Percentiles rank a stretch among this genome's conserved stretches.
phyloP scores from a whole-genome alignment of 2,888 invertebrate genomes.

The Oithona nana region DNA sequence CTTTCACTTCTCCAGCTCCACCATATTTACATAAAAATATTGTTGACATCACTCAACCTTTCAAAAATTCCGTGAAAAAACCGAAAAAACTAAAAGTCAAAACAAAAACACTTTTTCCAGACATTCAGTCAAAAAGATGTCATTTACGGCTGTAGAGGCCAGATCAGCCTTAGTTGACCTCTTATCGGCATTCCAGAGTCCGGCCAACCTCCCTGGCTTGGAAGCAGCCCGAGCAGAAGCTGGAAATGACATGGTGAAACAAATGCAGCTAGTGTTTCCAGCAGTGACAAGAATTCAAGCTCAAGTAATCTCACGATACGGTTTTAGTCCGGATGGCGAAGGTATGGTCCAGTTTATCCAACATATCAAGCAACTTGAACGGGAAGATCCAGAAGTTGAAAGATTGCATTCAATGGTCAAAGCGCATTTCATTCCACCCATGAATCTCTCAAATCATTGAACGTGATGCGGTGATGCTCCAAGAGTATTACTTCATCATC shows the following conservation, averaged over 20 bases:
- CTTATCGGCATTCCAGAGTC: not conserved
- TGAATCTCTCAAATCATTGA: too few species aligned
- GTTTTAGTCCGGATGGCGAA: not conserved
- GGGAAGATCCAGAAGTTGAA: not conserved
- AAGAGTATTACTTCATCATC: too few species aligned
- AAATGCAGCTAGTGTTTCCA: slow-evolving; percentile 3
- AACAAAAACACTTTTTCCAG: too few species aligned
- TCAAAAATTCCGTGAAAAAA: too few species aligned
- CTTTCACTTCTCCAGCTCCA: too few species aligned
- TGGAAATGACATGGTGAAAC: slow-evolving; percentile 1
- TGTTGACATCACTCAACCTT: too few species aligned
- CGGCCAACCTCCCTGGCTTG: not conserved
- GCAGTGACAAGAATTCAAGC: slow-evolving; percentile 2
- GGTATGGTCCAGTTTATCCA: slow-evolving; percentile 1
- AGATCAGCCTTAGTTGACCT: not conserved
- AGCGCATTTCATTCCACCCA: not conserved
- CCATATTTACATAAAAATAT: too few species aligned
- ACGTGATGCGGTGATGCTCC: too few species aligned
- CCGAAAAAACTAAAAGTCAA: too few species aligned
- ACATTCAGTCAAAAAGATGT: not conserved
- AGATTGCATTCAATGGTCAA: not conserved
- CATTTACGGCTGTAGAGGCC: not conserved
- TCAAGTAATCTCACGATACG: not conserved
- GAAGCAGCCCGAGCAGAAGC: not conserved
- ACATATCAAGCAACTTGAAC: not conserved